A percentile compares a stretch with the other conserved stretches of the same genome.
These are phyloP conservation scores for Phalangium opilio DNA, from an alignment of 2,888 invertebrate genomes.

Conservation along the genomic window DNA sequence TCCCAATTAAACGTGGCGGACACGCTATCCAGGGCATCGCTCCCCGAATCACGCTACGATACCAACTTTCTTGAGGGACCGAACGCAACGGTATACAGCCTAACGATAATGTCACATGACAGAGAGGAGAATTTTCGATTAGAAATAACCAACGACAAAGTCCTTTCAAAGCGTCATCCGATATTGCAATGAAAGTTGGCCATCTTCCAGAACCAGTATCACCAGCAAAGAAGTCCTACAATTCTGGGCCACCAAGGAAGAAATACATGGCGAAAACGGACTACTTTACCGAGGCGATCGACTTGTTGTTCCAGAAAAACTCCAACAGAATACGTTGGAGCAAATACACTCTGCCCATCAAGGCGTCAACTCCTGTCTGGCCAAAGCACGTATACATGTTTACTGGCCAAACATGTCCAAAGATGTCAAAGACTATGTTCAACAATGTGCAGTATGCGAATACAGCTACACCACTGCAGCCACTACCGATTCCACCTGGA, in stretches of 20 bases:
- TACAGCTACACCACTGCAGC: not conserved
- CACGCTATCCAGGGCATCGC: slow-evolving; percentile 15
- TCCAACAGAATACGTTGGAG: slow-evolving; percentile 1
- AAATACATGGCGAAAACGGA: slow-evolving; percentile 3
- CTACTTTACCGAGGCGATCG: slow-evolving; percentile 6
- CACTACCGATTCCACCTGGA: slow-evolving; percentile 1
- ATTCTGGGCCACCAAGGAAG: slow-evolving; percentile 1
- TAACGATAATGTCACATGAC: slow-evolving; percentile 1
- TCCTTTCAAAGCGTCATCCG: slow-evolving; percentile 2
- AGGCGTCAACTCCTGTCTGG: slow-evolving; percentile 4
- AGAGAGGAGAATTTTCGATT: slow-evolving; percentile 1
- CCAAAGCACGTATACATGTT: slow-evolving; percentile 4
- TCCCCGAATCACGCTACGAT: not conserved
- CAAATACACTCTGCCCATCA: slow-evolving; percentile 3
- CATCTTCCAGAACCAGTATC: not conserved
- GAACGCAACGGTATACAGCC: not conserved
- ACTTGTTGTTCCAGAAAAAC: not conserved
- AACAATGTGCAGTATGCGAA: slow-evolving; percentile 3
- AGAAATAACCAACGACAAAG: not conserved
- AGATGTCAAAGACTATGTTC: slow-evolving; percentile 2
- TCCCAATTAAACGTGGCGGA: slow-evolving; percentile 18
- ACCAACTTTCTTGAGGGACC: not conserved
- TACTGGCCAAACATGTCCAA: slow-evolving; percentile 3
- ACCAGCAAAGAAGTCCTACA: not conserved
- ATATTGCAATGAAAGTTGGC: slow-evolving; percentile 2